Conservation (phyloP, 1,140 invertebrate species). For the Drosophila obscura region DNA sequence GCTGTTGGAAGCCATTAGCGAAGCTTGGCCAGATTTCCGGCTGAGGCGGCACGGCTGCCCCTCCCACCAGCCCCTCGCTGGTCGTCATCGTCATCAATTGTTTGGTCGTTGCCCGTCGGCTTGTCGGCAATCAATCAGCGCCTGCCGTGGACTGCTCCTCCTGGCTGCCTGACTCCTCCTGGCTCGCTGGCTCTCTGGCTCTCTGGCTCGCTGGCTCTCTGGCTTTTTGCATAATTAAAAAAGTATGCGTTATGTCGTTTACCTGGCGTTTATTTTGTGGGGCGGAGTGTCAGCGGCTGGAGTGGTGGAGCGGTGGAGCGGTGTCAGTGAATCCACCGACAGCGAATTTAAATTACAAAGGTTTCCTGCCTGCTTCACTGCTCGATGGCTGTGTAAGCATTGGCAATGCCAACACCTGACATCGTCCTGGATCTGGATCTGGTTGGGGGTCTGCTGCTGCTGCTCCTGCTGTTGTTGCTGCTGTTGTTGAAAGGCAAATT, state of each 20-base stretch:
- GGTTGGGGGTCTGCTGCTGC: conserved; percentile 4
- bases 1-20: conserved; percentile 33
- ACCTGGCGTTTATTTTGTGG: conserved; percentile 55
- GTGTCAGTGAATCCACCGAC: conserved; percentile 18
- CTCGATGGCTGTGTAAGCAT: conserved; percentile 36
- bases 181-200: conserved; percentile 13
- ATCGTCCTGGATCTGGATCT: conserved; percentile 4
- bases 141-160: not conserved
- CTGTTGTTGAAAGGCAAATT: conserved; percentile 49
- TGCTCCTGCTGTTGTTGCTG: not conserved
- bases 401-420: conserved; percentile 33
- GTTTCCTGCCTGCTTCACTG: conserved; percentile 11
- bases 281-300: not conserved
- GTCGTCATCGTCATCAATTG: conserved; percentile 48
- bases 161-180: too few relatives aligned
- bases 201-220: conserved; percentile 11
- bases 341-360: conserved; percentile 59
- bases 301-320: not conserved
- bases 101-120: conserved; percentile 35
- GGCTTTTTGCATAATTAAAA: conserved; percentile 80
- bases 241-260: conserved; percentile 69
- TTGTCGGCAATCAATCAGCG: conserved; percentile 73
- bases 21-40: conserved; percentile 32
- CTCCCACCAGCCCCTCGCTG: conserved; percentile 11
- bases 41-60: conserved; percentile 9